Percentiles rank a stretch among this genome's conserved stretches.
These are phyloP conservation scores for Lophius americanus DNA, from an alignment of 2,797 vertebrate genomes.

Conservation along the genomic window DNA sequence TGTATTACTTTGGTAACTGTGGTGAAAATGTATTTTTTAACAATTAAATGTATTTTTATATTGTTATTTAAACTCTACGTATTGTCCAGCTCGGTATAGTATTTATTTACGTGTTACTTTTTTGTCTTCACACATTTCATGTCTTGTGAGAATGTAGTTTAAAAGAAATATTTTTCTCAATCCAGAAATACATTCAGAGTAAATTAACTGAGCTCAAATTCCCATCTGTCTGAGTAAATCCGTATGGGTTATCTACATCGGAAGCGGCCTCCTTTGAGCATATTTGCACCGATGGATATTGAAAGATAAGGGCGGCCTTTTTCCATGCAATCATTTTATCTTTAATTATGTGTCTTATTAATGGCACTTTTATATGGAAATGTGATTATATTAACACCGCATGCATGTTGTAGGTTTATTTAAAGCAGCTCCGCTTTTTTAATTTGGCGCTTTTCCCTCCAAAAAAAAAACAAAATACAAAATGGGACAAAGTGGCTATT, in stretches of 20 bases:
- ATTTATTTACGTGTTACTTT: too few relatives aligned
- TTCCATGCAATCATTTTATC: conserved; percentile 76
- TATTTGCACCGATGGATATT: conserved; percentile 71
- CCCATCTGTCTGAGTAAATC: conserved; percentile 28
- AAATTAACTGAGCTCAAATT: conserved; percentile 28
- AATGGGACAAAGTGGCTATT: conserved; percentile 60
- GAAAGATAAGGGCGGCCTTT: conserved; percentile 63
- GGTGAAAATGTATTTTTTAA: too few relatives aligned
- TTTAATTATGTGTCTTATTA: conserved; percentile 80
- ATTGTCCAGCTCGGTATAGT: too few relatives aligned
- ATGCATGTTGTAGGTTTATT: conserved; percentile 61
- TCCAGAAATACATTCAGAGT: conserved; percentile 8
- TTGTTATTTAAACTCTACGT: too few relatives aligned
- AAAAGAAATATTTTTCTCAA: neutral
- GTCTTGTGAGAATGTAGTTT: too few relatives aligned
- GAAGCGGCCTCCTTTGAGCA: conserved; percentile 68
- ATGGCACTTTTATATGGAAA: conserved; percentile 74
- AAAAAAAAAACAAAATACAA: conserved; percentile 20
- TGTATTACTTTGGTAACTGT: too few relatives aligned
- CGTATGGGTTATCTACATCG: conserved; percentile 62
- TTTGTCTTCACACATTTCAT: too few relatives aligned
- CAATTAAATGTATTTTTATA: too few relatives aligned
- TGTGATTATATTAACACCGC: conserved; percentile 59
- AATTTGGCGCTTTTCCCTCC: conserved; percentile 62
- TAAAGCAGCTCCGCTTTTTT: conserved; percentile 61